These are phyloP conservation scores for Alexandromys oeconomus DNA, from an alignment of 2,797 vertebrate species.

Conservation along the genomic window DNA sequence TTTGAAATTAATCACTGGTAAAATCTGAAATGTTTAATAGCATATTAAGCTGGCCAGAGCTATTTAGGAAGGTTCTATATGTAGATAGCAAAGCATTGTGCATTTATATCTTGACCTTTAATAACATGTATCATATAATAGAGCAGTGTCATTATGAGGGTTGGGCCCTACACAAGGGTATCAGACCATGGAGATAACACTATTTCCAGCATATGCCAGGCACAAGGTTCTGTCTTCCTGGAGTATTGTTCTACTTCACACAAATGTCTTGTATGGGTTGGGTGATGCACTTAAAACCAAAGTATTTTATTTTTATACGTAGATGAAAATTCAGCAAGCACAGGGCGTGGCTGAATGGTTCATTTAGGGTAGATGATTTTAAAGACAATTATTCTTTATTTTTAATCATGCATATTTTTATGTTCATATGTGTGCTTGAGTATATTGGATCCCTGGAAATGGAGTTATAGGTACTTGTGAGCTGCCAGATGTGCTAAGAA, in stretches of 20 bases:
- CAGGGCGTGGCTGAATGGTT: slow-evolving; percentile 24
- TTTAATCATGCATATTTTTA: background rate
- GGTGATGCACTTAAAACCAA: slow-evolving; percentile 25
- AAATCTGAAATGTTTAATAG: slow-evolving; percentile 65
- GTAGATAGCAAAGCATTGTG: background rate
- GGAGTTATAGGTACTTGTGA: background rate
- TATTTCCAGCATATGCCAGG: background rate
- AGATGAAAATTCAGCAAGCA: slow-evolving; percentile 51
- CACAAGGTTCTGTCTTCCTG: slow-evolving; percentile 38
- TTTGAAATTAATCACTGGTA: slow-evolving; percentile 64
- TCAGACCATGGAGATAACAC: background rate
- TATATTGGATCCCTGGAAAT: background rate
- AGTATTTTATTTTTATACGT: slow-evolving; percentile 44
- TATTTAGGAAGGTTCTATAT: slow-evolving; percentile 50
- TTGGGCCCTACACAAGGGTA: background rate
- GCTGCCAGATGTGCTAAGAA: background rate
- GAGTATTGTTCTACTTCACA: slow-evolving; percentile 9
- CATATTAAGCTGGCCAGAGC: slow-evolving; percentile 10
- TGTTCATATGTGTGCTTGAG: background rate
- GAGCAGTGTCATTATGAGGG: background rate
- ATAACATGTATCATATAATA: background rate
- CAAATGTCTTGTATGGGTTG: background rate
- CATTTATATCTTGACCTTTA: slow-evolving; percentile 42
- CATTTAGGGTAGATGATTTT: slow-evolving; percentile 5
- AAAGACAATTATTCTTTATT: background rate